Evolutionary conservation across 2,797 vertebrate species (phyloP).

Genomic region (Lepus oiostolus): DNA sequence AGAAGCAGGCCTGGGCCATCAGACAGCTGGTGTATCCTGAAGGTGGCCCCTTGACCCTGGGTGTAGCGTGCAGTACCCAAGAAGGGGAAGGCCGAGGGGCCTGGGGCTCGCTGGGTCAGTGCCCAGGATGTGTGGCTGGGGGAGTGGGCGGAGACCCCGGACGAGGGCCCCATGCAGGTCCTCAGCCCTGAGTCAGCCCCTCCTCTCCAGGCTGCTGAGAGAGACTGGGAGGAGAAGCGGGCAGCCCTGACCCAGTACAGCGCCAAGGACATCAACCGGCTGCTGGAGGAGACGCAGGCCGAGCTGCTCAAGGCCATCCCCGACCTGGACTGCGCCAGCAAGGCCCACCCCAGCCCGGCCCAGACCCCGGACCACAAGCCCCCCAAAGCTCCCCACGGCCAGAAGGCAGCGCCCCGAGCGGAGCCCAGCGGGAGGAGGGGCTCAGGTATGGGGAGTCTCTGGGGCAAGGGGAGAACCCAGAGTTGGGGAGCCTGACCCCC

Average conservation of each 20-base stretch:
- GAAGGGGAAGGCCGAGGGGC: neutral
- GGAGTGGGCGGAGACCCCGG: neutral
- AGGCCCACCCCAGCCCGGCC: constrained; percentile 91
- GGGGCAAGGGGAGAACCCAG: neutral
- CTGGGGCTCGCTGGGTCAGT: neutral
- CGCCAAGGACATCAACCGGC: constrained; percentile 98
- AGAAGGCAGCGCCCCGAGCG: constrained; percentile 93
- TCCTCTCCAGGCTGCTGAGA: constrained; percentile 93
- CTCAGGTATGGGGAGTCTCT: constrained; percentile 89
- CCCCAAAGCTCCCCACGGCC: constrained; percentile 92
- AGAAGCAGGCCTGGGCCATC: neutral
- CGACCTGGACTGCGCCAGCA: constrained; percentile 97
- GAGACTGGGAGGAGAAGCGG: constrained; percentile 99
- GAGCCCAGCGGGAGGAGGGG: constrained; percentile 94
- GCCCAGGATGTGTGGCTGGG: neutral
- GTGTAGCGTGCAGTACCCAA: too few relatives aligned
- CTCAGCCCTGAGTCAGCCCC: neutral
- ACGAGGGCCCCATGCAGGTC: neutral
- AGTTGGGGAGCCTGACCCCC: neutral
- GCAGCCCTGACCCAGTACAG: constrained; percentile 98
- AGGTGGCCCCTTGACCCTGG: neutral
- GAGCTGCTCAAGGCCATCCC: constrained; percentile 99
- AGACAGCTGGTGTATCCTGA: neutral
- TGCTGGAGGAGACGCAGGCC: constrained; percentile 98
- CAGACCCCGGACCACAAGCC: constrained; percentile 94